Base-by-base conservation (phyloP, 2,797 vertebrate species). In the Centropyge bicolor region DNA sequence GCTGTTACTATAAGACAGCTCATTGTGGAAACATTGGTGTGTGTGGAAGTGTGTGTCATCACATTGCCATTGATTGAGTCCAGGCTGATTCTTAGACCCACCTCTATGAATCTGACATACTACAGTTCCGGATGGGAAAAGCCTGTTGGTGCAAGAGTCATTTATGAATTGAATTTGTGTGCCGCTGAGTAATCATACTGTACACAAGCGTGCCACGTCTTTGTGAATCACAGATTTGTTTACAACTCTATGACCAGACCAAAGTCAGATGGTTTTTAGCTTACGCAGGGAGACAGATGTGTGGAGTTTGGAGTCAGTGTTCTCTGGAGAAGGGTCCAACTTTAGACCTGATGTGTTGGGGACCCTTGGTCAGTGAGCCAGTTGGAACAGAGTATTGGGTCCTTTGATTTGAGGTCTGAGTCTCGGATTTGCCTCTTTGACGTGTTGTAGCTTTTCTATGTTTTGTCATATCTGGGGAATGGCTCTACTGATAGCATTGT, bases 181-280 rank as follows among this genome's bases (percentile, higher is more conserved):
- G 13, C 49, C 0, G 8, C 31, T 60, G 73, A 74, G 64, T 48
- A 24, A 64, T 60, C 31, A 66, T 24, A 51, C 17, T 41, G n/a
- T 49, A 57, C 80, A 74, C 27, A 77, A 66, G 12, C 46, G 38
- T 43, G 81, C 66, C 72, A 76, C 40, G 19, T 70, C 71, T 78
- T 80, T 84, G 64, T 79, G 52, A 64, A 56, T 69, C 48, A 57
- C 31, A 10, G 74, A 87, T 81, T 84, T 55, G 82, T 85, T 62
- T 59, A 73, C 64, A 51, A 59, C 43, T 41, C 40, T 38, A 40
- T 61, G 54, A 70, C 27, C 8, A 14, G 24, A 49, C 17, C 24
- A 12, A 22, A 38, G 17, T 54, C 20, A 70, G 19, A 43, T 24
- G 17, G 8, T n/a, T 27, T 66, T 51, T 31, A 4, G 48, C 66